Evolutionary conservation across 2,113 vertebrate species (phyloP), one percentile per base, ranked within the genome.

Genomic region (Columba janthina): DNA sequence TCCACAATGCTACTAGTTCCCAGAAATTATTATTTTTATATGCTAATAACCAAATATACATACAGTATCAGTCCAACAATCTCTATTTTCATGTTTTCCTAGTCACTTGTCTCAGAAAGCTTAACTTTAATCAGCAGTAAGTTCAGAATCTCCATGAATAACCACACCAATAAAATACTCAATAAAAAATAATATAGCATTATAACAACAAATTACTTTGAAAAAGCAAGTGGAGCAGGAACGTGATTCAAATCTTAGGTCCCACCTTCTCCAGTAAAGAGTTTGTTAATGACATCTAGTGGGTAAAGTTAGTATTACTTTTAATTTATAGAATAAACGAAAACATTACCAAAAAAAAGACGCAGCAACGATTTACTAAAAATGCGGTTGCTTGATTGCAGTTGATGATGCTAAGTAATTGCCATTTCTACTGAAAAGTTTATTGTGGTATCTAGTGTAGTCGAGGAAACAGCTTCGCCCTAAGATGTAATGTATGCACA

Each of bases 221-320:
- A 38, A 92, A 87, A 93, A 72, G 14, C n/a, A 48, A 69, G 38
- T 3, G 11, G 14, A 72, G 5, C 15, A 62, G 22, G 25, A 90
- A 85, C 5, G 10, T 0, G 6, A 72, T 31, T 60, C 28, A 44
- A 60, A 78, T 53, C n/a, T 46, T 21, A n/a, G 18, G 16, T 1
- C 9, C 14, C 15, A 46, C 5, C n/a, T 80, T 53, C 67, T 74
- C 21, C 48, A 60, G 32, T 42, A 48, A 77, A 38, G 76, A 8
- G 84, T n/a, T 92, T 17, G 4, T 50, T 81, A 11, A 3, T 44
- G 96, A 89, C 96, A 96, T 65, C 96, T 97, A 89, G 83, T 74
- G 96, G 91, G 22, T 53, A 65, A 53, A 71, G 28, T 65, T 5
- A 75, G 80, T 11, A 96, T 87, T 87, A 84, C 69, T 74, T 53